Evolutionary conservation across 1,140 invertebrate genomes (phyloP).

Genomic region (Cyphomyrmex costatus): DNA sequence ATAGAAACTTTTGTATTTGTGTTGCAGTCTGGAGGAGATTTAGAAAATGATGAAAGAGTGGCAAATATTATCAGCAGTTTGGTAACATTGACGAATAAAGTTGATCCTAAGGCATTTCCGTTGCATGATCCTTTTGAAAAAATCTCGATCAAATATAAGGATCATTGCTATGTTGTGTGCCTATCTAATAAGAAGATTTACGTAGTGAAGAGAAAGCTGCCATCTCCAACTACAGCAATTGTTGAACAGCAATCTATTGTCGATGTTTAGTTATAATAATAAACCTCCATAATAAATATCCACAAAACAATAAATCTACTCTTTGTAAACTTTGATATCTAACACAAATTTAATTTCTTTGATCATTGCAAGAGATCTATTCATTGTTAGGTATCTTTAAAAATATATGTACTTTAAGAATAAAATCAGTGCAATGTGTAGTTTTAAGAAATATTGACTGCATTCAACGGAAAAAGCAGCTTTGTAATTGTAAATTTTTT

Average conservation of each 20-base stretch:
- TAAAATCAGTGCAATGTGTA: constrained; percentile 34
- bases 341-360: constrained; percentile 10
- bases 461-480: too few species aligned
- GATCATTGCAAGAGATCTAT: constrained; percentile 15
- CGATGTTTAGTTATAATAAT: constrained; percentile 72
- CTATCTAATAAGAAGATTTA: constrained; percentile 95
- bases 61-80: constrained; percentile 91
- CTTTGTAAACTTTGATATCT: constrained; percentile 34
- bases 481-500: too few species aligned
- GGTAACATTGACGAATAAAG: constrained; percentile 86
- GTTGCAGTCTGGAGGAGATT: constrained; percentile 92
- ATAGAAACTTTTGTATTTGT: constrained; percentile 54
- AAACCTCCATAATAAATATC: background rate
- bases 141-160: constrained; percentile 93
- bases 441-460: background rate
- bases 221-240: constrained; percentile 45
- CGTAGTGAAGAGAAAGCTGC: constrained; percentile 89
- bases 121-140: constrained; percentile 91
- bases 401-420: constrained; percentile 23
- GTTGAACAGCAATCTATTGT: constrained; percentile 69
- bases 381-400: constrained; percentile 35
- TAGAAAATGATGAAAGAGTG: constrained; percentile 94
- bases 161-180: constrained; percentile 94
- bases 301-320: constrained; percentile 7
- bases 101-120: constrained; percentile 90